phyloP scores from a whole-genome alignment of 2,888 invertebrate genomes.

The Caenorhabditis wallacei region DNA sequence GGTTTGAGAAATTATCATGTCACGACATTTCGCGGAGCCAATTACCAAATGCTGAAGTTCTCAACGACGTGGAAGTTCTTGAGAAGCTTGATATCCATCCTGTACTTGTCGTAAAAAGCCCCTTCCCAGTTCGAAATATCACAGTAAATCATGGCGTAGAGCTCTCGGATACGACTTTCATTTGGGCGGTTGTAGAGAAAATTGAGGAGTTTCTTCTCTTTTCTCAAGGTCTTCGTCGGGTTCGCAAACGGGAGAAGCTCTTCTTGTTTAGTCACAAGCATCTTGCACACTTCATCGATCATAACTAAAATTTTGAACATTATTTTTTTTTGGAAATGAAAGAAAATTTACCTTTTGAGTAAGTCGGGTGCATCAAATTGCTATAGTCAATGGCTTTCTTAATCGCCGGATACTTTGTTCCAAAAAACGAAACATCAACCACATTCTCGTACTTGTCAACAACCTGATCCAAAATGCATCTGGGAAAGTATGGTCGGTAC shows the following conservation, averaged over 20 bases:
- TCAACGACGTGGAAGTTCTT: background rate
- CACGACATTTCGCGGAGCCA: too few species aligned
- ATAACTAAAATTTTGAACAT: background rate
- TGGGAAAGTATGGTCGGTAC: slow-evolving; percentile 10
- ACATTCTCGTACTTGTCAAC: background rate
- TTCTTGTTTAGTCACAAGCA: too few species aligned
- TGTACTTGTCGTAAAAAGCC: slow-evolving; percentile 5
- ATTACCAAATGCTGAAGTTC: background rate
- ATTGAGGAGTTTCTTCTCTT: slow-evolving; percentile 2
- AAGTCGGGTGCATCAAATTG: background rate
- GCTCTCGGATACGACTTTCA: slow-evolving; percentile 4
- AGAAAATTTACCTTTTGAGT: slow-evolving; percentile 5
- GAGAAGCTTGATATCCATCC: background rate
- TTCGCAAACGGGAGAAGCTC: background rate
- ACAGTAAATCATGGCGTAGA: background rate
- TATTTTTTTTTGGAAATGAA: too few species aligned
- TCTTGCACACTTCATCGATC: background rate
- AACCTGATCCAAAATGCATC: background rate
- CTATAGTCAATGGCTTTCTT: background rate
- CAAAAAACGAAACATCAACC: background rate
- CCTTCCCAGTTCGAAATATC: slow-evolving; percentile 5
- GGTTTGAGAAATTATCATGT: too few species aligned
- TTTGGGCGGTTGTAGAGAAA: background rate
- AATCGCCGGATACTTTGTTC: background rate
- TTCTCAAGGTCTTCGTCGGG: background rate